Evolutionary conservation across 1,140 invertebrate species (phyloP).

Genomic region (Drosophila subpulchrella): DNA sequence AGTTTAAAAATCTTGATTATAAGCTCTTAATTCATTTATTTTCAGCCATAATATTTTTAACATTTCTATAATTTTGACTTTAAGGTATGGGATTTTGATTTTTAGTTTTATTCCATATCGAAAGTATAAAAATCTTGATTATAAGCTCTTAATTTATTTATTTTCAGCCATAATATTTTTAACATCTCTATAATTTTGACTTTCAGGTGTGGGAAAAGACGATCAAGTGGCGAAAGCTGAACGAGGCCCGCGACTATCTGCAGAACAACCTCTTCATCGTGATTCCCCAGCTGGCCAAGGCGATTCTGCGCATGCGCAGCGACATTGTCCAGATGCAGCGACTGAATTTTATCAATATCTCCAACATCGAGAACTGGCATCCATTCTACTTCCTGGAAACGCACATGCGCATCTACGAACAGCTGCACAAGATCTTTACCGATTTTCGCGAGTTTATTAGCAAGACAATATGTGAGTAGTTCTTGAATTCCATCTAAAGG

Average conservation of each 20-base stretch:
- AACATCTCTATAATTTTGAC: neutral
- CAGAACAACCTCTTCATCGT: slow-evolving; percentile 90
- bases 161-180: neutral
- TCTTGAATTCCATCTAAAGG: too few species aligned
- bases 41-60: neutral
- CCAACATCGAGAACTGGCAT: slow-evolving; percentile 86
- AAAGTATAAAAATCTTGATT: too few species aligned
- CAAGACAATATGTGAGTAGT: slow-evolving; percentile 63
- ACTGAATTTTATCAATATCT: slow-evolving; percentile 87
- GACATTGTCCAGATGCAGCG: slow-evolving; percentile 89
- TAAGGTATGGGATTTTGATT: slow-evolving; percentile 86
- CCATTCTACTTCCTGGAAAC: slow-evolving; percentile 89
- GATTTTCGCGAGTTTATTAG: slow-evolving; percentile 66
- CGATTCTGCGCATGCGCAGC: slow-evolving; percentile 88
- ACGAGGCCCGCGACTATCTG: slow-evolving; percentile 86
- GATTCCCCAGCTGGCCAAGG: slow-evolving; percentile 89
- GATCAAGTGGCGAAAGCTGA: slow-evolving; percentile 89
- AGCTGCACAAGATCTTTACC: slow-evolving; percentile 47
- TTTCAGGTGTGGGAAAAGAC: slow-evolving; percentile 88
- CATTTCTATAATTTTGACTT: neutral
- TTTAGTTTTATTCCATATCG: neutral
- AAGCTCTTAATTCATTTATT: too few species aligned
- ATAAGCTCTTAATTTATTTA: too few species aligned
- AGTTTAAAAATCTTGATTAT: too few species aligned
- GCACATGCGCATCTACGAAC: slow-evolving; percentile 86